Base-by-base conservation (phyloP, 2,888 invertebrate species). In the Tinea pellionella region DNA sequence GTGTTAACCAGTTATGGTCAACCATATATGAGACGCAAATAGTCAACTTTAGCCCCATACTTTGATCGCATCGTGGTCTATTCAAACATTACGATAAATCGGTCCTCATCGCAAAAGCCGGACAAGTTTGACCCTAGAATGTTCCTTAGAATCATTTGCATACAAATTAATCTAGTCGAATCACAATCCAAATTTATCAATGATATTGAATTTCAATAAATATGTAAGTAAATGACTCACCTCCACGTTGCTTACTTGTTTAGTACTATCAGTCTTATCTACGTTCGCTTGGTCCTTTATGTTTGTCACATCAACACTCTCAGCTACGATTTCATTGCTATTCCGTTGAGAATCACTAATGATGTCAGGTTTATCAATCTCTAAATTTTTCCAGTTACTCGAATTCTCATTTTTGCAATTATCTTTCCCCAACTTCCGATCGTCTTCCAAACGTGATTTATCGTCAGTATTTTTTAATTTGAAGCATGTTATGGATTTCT, bases 401-500 rank as follows among this genome's bases (percentile, higher is more conserved):
- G 76, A 74, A 66, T 84, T 85, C 71, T 86, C 86, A 67, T 85
- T 84, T 60, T 72, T 72, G 71, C 82, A 84, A 67, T 85, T 85
- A 62, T 87, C 85, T 67, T 74, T 77, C 9, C 76, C 77, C 61
- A 71, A 78, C 68, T 74, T 81, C 63, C 71, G 72, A 65, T 85
- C 83, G 62, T 83, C 80, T 62, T 74, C 77, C 61, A 74, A 72
- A 65, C 77, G 77, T 71, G 75, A 75, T 74, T 84, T 86, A 71
- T 78, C 77, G 65, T 79, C 78, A 6, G 78, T 74, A 72, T 74
- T 78, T 78, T 82, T 85, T 65, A 84, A 82, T 81, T 86, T 87
- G 70, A 87, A 87, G 74, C 87, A 87, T 65, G 82, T 83, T 73
- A 81, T 77, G 63, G 84, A 78, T 74, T 76, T 83, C 69, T 81